Evolutionary conservation across 2,888 invertebrate species (phyloP), one percentile per base, ranked within the genome.

Genomic region (Cerceris ruficornis): DNA sequence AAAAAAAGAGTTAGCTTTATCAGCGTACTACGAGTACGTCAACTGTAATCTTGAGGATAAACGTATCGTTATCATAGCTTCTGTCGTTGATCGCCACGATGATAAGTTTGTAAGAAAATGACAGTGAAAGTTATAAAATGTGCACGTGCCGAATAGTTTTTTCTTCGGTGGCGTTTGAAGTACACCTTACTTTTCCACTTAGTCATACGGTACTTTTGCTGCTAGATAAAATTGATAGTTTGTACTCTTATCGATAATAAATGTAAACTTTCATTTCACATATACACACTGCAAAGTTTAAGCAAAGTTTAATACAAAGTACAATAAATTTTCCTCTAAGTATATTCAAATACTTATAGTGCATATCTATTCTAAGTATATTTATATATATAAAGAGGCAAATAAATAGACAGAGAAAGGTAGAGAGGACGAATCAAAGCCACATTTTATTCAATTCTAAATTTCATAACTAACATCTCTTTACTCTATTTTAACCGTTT

Each of bases 91-190:
- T 42, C 14, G 50, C n/a, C 17, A 7, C 8, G 28, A 28, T 11
- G 71, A 77, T 77, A 77, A 70, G 49, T 7, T 7, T 7, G 4
- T 9, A 17, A 41, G 0, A 39, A 28, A 8, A n/a, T n/a, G n/a
- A n/a, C 7, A 52, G 11, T 9, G 46, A 54, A 64, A 42, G 15
- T 64, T 54, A 54, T 50, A 84, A 81, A 84, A 58, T 60, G 41
- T 6, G 7, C 78, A 83, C 81, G 84, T 65, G 78, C 14, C 4
- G 11, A n/a, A 28, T 43, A 50, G 39, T 68, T 42, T 58, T 55
- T 59, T 57, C 50, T 62, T 46, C 15, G 6, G 42, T 14, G n/a
- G 17, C 50, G 17, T 9, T 66, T 49, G 6, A 52, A 7, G 55
- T 11, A 13, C 13, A 13, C 55, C 5, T 6, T 7, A 7, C 7